These are phyloP conservation scores for Chydorus sphaericus DNA, from an alignment of 2,888 invertebrate species.

Conservation along the genomic window DNA sequence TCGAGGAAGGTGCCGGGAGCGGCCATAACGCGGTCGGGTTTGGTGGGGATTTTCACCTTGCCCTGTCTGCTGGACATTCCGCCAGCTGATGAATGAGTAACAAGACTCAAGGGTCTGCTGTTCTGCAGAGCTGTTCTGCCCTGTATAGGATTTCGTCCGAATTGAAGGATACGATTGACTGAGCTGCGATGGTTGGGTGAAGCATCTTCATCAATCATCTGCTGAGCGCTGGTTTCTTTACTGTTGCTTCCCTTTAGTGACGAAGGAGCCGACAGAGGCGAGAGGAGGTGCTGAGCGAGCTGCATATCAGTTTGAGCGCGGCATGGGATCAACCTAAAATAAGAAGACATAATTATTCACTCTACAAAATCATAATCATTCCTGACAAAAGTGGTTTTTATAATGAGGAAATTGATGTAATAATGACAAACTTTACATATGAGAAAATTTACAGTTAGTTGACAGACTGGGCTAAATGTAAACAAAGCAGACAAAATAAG, in stretches of 20 bases:
- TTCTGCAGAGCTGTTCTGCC: not conserved
- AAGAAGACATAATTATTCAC: too few relatives aligned
- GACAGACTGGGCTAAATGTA: too few relatives aligned
- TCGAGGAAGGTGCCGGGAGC: not conserved
- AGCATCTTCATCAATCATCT: too few relatives aligned
- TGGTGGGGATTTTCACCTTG: not conserved
- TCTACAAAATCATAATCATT: too few relatives aligned
- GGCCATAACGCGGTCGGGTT: not conserved
- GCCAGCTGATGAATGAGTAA: not conserved
- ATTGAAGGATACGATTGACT: not conserved
- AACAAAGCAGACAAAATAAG: too few relatives aligned
- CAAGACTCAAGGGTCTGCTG: not conserved
- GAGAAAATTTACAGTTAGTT: too few relatives aligned
- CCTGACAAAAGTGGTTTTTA: too few relatives aligned
- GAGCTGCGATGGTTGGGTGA: too few relatives aligned
- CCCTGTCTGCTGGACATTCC: not conserved
- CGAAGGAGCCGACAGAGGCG: not conserved
- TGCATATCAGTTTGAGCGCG: not conserved
- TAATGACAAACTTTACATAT: too few relatives aligned
- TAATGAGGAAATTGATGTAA: too few relatives aligned
- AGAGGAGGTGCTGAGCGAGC: not conserved
- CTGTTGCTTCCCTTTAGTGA: not conserved
- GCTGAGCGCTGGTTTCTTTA: not conserved
- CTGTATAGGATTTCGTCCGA: not conserved
- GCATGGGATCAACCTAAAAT: conserved; percentile 4